Conservation (phyloP, 2,888 invertebrate genomes). For the Apamea anceps region DNA sequence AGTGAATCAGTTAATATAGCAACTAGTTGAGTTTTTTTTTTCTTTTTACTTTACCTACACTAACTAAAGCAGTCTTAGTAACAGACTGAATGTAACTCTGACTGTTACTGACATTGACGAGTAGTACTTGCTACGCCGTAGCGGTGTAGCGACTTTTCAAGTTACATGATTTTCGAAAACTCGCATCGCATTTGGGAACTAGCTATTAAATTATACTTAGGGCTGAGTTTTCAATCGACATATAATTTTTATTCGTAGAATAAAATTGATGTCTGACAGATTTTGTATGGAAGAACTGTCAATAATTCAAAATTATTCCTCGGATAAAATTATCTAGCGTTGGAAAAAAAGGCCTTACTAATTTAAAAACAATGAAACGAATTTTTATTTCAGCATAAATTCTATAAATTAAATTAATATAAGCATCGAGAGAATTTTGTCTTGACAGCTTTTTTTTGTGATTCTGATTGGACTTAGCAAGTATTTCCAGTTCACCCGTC, state of each 20-base stretch:
- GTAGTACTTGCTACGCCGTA: constrained; percentile 7
- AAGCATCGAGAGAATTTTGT: neutral
- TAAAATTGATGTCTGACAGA: too few species aligned
- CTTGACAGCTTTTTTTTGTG: neutral
- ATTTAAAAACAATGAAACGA: neutral
- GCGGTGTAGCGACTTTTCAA: constrained; percentile 2
- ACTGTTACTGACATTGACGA: constrained; percentile 10
- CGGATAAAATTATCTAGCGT: too few species aligned
- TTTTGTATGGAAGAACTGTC: too few species aligned
- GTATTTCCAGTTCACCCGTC: constrained; percentile 22
- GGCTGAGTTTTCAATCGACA: too few species aligned
- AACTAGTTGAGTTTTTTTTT: constrained; percentile 11
- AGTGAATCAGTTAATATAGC: constrained; percentile 35
- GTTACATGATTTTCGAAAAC: neutral
- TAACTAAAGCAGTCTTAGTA: neutral
- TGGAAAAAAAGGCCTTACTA: too few species aligned
- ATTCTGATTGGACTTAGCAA: constrained; percentile 5
- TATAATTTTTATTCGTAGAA: too few species aligned
- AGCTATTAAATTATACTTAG: neutral
- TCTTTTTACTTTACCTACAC: neutral
- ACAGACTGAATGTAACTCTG: neutral
- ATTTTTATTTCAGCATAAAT: neutral
- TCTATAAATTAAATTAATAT: neutral
- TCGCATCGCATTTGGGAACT: neutral
- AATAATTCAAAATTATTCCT: too few species aligned